Base-by-base conservation (phyloP, 35 echinoderm and acorn worm species). In the Strongylocentrotus purpuratus region DNA sequence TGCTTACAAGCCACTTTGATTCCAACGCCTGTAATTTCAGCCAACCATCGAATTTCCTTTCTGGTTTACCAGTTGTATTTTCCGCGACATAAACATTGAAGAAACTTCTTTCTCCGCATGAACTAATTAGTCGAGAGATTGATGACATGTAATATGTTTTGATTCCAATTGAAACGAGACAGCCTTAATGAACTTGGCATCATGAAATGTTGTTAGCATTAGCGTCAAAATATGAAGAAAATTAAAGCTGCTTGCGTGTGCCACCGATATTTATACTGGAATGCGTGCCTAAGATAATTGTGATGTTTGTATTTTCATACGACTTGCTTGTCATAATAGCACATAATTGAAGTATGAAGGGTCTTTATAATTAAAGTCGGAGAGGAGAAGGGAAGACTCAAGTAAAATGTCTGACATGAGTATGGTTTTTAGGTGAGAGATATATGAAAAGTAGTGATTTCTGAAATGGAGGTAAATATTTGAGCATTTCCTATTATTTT, bases 241-340 rank as follows among this genome's bases (percentile, higher is more conserved):
- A 89, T 89, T 45, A 25, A 45, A 46, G 20, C 25, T 4, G 65
- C 20, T 45, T 32, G 87, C 32, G 87, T 45, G 87, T 41, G 33
- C 32, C 87, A 45, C 32, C 14, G 45, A 89, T 89, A 89, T 89
- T 89, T 45, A 89, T 89, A 89, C 14, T 45, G 87, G 45, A 46
- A 45, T 89, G 87, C 87, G 87, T 89, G 87, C 87, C 87, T 89
- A 89, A 89, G 33, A 17, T 46, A 89, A 89, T 33, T 33, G 45
- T 46, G 20, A 46, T 89, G 87, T 89, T 89, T 89, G 45, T 46
- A 78, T 89, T 46, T 89, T 45, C 5, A 25, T 89, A 46, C 87
- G 45, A 46, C 33, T 46, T 45, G 87, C 87, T 89, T 41, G 33
- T 46, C 87, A 89, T 89, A 89, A 33, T 89, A 33, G n/a, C 33